Conservation (phyloP, 2,888 invertebrate species). For the Brachyopa scutellaris region DNA sequence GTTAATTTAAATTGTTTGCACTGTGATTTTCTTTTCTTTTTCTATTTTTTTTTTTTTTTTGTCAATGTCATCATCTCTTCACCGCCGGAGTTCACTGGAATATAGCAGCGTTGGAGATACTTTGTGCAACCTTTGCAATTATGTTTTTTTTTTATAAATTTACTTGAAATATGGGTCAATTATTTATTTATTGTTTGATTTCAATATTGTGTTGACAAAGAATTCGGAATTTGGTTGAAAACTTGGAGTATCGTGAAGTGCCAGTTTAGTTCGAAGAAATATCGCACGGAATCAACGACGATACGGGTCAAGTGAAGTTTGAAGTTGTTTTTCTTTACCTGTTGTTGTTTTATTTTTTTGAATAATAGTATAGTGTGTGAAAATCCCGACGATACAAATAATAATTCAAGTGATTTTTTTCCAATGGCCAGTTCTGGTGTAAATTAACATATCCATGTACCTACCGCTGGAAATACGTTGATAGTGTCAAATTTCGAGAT, state of each 20-base stretch:
- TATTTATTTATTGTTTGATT: conserved; percentile 4
- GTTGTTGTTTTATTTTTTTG: too few relatives aligned
- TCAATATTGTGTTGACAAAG: background rate
- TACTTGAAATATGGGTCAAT: conserved; percentile 53
- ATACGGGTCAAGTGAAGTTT: conserved; percentile 22
- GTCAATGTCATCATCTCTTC: conserved; percentile 42
- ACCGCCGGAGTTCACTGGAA: background rate
- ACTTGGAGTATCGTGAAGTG: conserved; percentile 4
- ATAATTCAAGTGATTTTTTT: background rate
- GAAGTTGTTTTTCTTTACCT: background rate
- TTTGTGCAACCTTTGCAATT: conserved; percentile 26
- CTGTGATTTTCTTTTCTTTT: too few relatives aligned
- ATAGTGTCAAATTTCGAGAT: conserved; percentile 49
- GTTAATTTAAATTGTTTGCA: background rate
- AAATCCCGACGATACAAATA: too few relatives aligned
- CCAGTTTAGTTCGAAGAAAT: conserved; percentile 43
- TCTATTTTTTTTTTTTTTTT: too few relatives aligned
- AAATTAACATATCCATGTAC: conserved; percentile 16
- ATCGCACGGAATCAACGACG: conserved; percentile 18
- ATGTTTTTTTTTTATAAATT: conserved; percentile 1
- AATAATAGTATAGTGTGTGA: too few relatives aligned
- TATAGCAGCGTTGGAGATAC: background rate
- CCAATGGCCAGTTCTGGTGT: background rate
- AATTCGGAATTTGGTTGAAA: conserved; percentile 5
- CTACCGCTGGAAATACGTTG: background rate